Percentiles rank a stretch among this genome's conserved stretches.
Conservation (phyloP, 2,888 invertebrate genomes). For the Cistogaster globosa region DNA sequence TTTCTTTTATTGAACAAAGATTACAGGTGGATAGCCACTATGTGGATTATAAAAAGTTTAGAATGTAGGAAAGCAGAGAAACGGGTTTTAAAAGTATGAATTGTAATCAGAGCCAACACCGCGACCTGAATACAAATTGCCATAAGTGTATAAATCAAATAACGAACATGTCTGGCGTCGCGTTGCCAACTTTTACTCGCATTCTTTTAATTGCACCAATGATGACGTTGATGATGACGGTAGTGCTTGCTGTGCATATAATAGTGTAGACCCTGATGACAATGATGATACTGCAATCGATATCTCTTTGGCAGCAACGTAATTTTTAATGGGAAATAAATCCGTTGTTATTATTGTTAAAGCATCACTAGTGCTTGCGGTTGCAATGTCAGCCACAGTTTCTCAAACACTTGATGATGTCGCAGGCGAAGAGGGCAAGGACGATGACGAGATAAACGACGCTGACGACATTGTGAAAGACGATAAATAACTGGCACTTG, state of each 20-base stretch:
- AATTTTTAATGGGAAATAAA: slow-evolving; percentile 78
- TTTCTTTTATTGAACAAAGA: slow-evolving; percentile 50
- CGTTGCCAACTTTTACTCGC: slow-evolving; percentile 32
- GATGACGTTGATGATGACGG: background rate
- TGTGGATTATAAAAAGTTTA: slow-evolving; percentile 71
- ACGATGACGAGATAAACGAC: slow-evolving; percentile 10
- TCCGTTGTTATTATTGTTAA: slow-evolving; percentile 73
- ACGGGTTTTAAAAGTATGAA: slow-evolving; percentile 67
- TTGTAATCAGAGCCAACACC: slow-evolving; percentile 53
- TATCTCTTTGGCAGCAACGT: slow-evolving; percentile 73
- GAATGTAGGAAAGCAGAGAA: slow-evolving; percentile 63
- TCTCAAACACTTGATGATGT: slow-evolving; percentile 26
- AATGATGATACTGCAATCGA: slow-evolving; percentile 57
- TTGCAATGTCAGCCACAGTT: slow-evolving; percentile 35
- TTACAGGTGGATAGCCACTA: slow-evolving; percentile 62
- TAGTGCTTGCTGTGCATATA: background rate
- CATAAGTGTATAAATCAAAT: slow-evolving; percentile 64
- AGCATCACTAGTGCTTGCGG: slow-evolving; percentile 63
- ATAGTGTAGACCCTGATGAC: background rate
- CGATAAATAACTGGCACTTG: slow-evolving; percentile 69
- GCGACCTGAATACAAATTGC: slow-evolving; percentile 68
- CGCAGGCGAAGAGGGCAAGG: slow-evolving; percentile 10
- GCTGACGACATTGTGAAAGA: slow-evolving; percentile 37
- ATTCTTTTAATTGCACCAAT: slow-evolving; percentile 1
- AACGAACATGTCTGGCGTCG: slow-evolving; percentile 63